Percentiles rank a stretch among this genome's conserved stretches.
These are phyloP conservation scores for Chloropsis cyanopogon DNA, from an alignment of 2,113 vertebrate genomes.

Conservation along the genomic window DNA sequence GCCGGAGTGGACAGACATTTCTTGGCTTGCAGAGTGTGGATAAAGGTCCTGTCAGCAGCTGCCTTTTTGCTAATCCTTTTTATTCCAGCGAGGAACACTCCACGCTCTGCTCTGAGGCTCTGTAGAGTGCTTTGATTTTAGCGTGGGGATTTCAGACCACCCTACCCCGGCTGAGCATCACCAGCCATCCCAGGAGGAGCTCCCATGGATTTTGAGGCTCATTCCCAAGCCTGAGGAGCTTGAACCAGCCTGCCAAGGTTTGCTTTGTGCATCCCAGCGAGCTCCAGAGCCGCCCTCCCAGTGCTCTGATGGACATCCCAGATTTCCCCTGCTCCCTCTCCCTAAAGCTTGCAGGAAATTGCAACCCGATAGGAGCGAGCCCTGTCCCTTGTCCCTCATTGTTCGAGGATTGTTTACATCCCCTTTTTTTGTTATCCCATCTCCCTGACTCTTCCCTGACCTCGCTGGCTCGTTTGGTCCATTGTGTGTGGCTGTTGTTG, in stretches of 20 bases:
- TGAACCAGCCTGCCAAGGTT: not conserved
- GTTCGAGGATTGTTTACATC: conserved; percentile 45
- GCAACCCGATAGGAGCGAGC: not conserved
- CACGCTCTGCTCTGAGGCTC: not conserved
- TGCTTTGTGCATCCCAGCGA: not conserved
- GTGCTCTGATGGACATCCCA: conserved; percentile 43
- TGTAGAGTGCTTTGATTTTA: not conserved
- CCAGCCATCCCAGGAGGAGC: not conserved
- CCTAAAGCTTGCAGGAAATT: conserved; percentile 37
- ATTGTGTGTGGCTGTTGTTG: conserved; percentile 6
- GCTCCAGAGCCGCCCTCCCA: not conserved
- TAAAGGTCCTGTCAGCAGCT: conserved; percentile 39
- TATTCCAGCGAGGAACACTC: not conserved
- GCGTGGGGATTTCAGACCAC: not conserved
- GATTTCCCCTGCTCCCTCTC: conserved; percentile 7
- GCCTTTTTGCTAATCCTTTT: conserved; percentile 18
- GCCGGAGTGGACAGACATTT: not conserved
- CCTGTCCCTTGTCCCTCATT: conserved; percentile 16
- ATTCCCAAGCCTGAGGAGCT: not conserved
- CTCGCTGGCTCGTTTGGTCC: not conserved
- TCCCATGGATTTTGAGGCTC: rapidly evolving
- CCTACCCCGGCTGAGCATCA: rapidly evolving
- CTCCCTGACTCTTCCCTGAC: conserved; percentile 48
- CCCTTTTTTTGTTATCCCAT: conserved; percentile 23
- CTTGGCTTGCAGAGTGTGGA: not conserved